Evolutionary conservation across 2,113 vertebrate genomes (phyloP).

Genomic region (Heterocephalus glaber): DNA sequence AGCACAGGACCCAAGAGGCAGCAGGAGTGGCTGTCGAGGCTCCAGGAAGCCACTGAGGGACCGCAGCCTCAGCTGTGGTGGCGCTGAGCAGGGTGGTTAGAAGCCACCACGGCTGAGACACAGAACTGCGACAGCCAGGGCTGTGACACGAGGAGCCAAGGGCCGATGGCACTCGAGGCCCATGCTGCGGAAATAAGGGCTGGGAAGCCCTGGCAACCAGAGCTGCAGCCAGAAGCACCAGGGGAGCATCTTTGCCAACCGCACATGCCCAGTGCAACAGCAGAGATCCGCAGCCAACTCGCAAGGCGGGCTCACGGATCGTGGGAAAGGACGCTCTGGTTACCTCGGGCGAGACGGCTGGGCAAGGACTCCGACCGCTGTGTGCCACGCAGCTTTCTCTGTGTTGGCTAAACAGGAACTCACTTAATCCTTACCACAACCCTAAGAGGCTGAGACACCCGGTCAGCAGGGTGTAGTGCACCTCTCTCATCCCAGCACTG

Average conservation of each 20-base stretch:
- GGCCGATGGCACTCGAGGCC: background rate
- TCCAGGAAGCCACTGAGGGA: background rate
- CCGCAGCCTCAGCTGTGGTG: background rate
- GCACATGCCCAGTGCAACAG: background rate
- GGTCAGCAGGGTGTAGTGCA: background rate
- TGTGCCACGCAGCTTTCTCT: background rate
- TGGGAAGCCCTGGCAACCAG: background rate
- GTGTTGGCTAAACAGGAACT: background rate
- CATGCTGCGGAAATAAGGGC: background rate
- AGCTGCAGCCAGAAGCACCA: background rate
- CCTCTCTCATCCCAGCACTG: background rate
- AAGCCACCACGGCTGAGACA: background rate
- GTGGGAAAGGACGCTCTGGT: constrained; percentile 27
- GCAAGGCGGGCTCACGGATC: background rate
- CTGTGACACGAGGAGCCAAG: background rate
- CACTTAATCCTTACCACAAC: background rate
- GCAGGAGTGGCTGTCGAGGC: background rate
- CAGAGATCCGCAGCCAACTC: background rate
- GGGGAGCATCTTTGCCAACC: background rate
- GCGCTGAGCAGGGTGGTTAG: background rate
- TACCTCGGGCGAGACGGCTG: background rate
- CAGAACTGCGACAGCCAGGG: background rate
- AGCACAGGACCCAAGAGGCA: background rate
- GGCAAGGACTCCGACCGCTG: background rate
- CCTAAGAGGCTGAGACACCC: background rate